These are phyloP conservation scores for Nymphalis c-album DNA, from an alignment of 2,888 invertebrate species.

Conservation along the genomic window DNA sequence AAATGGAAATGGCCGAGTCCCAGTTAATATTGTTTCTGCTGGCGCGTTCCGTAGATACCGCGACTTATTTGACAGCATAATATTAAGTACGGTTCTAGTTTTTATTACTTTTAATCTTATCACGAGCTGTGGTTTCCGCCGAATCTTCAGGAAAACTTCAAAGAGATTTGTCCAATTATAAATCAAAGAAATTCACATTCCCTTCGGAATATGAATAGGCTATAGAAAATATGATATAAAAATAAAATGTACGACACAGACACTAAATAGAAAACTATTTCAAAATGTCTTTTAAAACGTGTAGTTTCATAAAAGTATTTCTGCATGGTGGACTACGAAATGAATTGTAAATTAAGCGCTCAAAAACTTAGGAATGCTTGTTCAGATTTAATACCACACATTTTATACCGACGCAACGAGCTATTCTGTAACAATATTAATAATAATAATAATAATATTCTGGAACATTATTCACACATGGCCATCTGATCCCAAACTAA, in stretches of 20 bases:
- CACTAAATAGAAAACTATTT: background rate
- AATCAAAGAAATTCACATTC: no score
- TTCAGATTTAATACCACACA: slow-evolving; percentile 2
- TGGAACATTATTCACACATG: no score
- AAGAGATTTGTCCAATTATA: no score
- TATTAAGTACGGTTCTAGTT: slow-evolving; percentile 12
- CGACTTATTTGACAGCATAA: slow-evolving; percentile 41
- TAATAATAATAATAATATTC: no score
- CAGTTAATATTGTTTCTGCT: slow-evolving; percentile 44
- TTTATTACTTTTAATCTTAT: slow-evolving; percentile 7
- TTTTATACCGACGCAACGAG: background rate
- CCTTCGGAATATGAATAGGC: no score
- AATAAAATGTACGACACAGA: no score
- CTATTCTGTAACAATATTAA: background rate
- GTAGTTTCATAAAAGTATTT: background rate
- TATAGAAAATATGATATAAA: no score
- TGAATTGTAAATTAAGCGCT: slow-evolving; percentile 14
- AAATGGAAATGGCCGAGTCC: slow-evolving; percentile 44
- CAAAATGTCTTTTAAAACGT: background rate
- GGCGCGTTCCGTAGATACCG: slow-evolving; percentile 41
- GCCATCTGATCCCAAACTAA: no score
- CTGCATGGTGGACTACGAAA: background rate
- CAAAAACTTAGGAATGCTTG: slow-evolving; percentile 2
- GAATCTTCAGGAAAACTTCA: background rate
- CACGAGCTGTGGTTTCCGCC: background rate